Evolutionary conservation across 2,113 vertebrate species (phyloP).

Genomic region (Pandion haliaetus): DNA sequence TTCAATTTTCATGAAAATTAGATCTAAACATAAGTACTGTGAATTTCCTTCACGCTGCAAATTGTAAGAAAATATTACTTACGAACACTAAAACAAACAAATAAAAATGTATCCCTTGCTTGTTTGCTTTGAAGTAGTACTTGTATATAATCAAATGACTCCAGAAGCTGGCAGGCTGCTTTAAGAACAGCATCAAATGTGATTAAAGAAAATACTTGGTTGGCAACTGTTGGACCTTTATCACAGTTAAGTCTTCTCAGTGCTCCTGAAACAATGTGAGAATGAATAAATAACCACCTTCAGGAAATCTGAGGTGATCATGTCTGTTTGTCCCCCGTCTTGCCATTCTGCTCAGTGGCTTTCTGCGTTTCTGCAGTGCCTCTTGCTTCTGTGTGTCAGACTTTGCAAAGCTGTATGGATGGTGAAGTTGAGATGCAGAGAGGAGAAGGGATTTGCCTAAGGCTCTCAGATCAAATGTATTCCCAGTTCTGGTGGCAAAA

Average conservation of each 20-base stretch:
- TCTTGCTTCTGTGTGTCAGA: background rate
- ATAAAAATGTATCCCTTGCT: conserved; percentile 35
- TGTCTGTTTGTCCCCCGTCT: background rate
- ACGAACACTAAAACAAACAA: conserved; percentile 51
- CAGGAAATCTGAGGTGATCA: background rate
- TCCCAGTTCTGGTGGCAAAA: background rate
- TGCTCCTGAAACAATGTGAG: background rate
- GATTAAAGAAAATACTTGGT: conserved; percentile 39
- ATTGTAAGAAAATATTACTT: conserved; percentile 27
- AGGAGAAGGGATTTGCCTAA: conserved; percentile 50
- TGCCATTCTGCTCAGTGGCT: background rate
- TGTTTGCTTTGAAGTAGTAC: conserved; percentile 54
- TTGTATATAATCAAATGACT: conserved; percentile 48
- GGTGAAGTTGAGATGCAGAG: background rate
- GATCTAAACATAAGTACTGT: background rate
- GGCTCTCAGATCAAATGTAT: background rate
- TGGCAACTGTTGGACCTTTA: conserved; percentile 16
- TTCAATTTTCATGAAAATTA: conserved; percentile 47
- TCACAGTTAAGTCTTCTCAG: background rate
- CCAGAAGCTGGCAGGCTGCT: conserved; percentile 41
- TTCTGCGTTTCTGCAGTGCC: background rate
- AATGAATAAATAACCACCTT: conserved; percentile 16
- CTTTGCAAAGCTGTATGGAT: background rate
- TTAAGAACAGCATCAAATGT: conserved; percentile 42
- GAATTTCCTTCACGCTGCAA: conserved; percentile 10